Evolutionary conservation across 2,797 vertebrate genomes (phyloP).

Genomic region (Artibeus lituratus): DNA sequence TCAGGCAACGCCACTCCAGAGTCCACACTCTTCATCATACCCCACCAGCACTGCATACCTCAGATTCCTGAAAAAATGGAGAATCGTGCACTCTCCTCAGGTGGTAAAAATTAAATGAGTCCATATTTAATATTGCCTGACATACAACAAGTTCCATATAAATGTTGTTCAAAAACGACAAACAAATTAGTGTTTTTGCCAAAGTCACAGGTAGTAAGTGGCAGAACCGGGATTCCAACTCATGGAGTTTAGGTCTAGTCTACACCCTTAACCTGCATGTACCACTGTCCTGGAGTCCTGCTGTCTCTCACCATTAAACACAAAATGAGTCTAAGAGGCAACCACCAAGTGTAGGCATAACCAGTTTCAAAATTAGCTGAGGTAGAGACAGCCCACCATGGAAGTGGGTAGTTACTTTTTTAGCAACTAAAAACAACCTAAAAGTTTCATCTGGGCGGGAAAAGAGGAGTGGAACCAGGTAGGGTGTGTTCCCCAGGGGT

Average conservation of each 20-base stretch:
- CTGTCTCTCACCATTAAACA: background rate
- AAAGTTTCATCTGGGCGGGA: slow-evolving; percentile 2
- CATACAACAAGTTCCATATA: background rate
- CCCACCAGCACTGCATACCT: background rate
- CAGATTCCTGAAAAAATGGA: background rate
- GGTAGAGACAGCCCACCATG: background rate
- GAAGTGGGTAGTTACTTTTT: slow-evolving; percentile 1
- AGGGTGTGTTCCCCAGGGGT: background rate
- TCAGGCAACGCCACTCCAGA: background rate
- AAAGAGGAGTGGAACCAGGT: background rate
- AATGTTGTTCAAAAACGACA: background rate
- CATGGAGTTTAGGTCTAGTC: background rate
- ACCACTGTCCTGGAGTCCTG: background rate
- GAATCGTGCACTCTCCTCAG: background rate
- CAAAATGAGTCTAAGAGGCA: background rate
- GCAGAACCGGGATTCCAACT: background rate
- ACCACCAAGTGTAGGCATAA: background rate
- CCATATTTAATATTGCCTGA: background rate
- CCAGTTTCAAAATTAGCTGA: background rate
- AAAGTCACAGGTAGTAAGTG: background rate
- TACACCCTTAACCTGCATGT: background rate
- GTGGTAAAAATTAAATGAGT: background rate
- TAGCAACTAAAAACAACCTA: slow-evolving; percentile 13
- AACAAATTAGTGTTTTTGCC: background rate
- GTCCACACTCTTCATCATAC: background rate